These are phyloP conservation scores for Himantopus leucocephalus DNA, from an alignment of 2,113 vertebrate genomes.

Conservation along the genomic window DNA sequence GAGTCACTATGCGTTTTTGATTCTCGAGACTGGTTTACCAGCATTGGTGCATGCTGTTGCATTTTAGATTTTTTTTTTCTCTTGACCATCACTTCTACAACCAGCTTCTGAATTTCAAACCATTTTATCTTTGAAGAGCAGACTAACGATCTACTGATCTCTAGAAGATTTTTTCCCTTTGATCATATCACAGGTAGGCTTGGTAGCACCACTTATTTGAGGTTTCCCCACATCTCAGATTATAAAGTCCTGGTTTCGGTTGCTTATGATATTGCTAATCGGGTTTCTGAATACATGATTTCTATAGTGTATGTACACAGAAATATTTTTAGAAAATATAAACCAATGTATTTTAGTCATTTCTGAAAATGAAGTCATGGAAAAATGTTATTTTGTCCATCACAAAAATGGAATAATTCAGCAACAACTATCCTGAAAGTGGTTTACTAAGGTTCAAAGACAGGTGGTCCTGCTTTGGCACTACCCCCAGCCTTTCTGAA, in stretches of 20 bases:
- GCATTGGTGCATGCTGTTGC: neutral
- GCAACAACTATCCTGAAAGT: neutral
- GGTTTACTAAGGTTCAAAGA: neutral
- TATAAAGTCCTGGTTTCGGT: neutral
- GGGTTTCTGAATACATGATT: neutral
- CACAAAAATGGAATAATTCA: neutral
- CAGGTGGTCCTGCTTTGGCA: neutral
- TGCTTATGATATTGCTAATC: neutral
- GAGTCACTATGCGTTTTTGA: neutral
- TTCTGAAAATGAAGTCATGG: neutral
- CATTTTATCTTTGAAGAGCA: neutral
- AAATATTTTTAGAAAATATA: neutral
- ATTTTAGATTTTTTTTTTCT: neutral
- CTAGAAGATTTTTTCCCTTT: neutral
- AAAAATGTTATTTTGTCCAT: neutral
- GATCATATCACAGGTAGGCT: neutral
- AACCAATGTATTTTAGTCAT: neutral
- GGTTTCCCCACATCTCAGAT: neutral
- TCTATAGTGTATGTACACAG: neutral
- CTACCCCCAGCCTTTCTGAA: neutral
- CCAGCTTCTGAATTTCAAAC: neutral
- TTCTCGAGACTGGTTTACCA: neutral
- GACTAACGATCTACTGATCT: neutral
- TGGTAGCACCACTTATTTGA: neutral
- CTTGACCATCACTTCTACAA: neutral